A percentile compares a stretch with the other conserved stretches of the same genome.
phyloP scores from a whole-genome alignment of 1,140 invertebrate species.

The Drosophila ironensis region DNA sequence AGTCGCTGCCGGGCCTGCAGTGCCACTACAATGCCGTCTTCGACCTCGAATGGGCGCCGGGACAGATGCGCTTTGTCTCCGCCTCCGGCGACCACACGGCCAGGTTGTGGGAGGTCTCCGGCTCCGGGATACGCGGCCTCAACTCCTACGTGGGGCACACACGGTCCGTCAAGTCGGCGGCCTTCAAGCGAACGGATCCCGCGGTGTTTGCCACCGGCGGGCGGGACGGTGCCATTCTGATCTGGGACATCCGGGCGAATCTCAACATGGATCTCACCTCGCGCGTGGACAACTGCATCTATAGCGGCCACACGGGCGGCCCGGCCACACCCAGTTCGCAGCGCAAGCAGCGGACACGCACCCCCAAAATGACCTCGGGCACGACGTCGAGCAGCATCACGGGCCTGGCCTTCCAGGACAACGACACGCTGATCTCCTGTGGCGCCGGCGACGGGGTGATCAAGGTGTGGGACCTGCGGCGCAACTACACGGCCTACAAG shows the following conservation, averaged over 20 bases:
- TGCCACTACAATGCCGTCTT: conserved; percentile 95
- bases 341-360: conserved; percentile 78
- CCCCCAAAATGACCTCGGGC: conserved; percentile 64
- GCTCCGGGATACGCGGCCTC: conserved; percentile 84
- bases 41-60: conserved; percentile 92
- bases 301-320: conserved; percentile 84
- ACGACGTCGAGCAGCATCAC: conserved; percentile 87
- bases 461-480: conserved; percentile 93
- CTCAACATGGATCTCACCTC: conserved; percentile 81
- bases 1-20: conserved; percentile 83
- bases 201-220: conserved; percentile 93
- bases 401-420: conserved; percentile 88
- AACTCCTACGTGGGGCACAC: conserved; percentile 88
- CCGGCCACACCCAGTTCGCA: conserved; percentile 83
- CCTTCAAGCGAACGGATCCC: conserved; percentile 86
- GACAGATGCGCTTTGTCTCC: conserved; percentile 89
- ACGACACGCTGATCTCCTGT: conserved; percentile 89
- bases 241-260: conserved; percentile 90
- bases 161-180: conserved; percentile 90
- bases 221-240: conserved; percentile 90
- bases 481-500: conserved; percentile 88
- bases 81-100: conserved; percentile 93
- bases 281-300: conserved; percentile 86
- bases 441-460: conserved; percentile 92
- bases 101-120: conserved; percentile 87